These are phyloP conservation scores for Selenia dentaria DNA, from an alignment of 2,888 invertebrate genomes.

Conservation along the genomic window DNA sequence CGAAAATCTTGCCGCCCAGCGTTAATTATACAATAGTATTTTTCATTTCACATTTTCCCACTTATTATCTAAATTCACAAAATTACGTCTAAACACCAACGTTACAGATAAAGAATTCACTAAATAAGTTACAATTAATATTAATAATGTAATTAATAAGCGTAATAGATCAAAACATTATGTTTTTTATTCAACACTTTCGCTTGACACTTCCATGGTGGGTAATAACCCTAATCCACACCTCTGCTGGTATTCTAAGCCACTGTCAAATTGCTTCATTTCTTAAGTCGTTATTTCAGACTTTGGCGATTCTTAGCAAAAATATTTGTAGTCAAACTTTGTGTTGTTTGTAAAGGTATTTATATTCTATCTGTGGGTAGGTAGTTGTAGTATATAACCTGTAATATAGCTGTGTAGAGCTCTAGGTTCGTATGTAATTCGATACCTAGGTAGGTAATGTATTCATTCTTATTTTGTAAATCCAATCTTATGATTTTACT, in stretches of 20 bases:
- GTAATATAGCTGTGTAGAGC: too few relatives aligned
- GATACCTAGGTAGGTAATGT: too few relatives aligned
- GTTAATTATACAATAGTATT: slow-evolving; percentile 9
- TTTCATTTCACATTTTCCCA: slow-evolving; percentile 20
- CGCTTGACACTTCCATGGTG: slow-evolving; percentile 24
- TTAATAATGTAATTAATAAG: slow-evolving; percentile 81
- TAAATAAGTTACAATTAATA: slow-evolving; percentile 71
- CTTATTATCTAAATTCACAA: slow-evolving; percentile 43
- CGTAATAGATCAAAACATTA: slow-evolving; percentile 83
- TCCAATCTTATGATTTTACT: too few relatives aligned
- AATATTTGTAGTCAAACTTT: slow-evolving; percentile 14
- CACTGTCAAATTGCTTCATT: slow-evolving; percentile 48
- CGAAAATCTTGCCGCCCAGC: slow-evolving; percentile 19
- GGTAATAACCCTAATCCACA: too few relatives aligned
- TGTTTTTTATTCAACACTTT: slow-evolving; percentile 57
- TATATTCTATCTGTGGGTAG: slow-evolving; percentile 7
- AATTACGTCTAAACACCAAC: slow-evolving; percentile 71
- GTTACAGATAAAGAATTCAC: slow-evolving; percentile 73
- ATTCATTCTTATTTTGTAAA: too few relatives aligned
- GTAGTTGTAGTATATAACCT: background rate
- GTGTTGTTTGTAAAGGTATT: too few relatives aligned
- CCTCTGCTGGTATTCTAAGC: slow-evolving; percentile 42
- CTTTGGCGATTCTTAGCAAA: slow-evolving; percentile 23
- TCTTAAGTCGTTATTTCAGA: slow-evolving; percentile 17
- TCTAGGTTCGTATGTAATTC: too few relatives aligned